Percentiles rank a stretch among this genome's conserved stretches.
Evolutionary conservation across 2,797 vertebrate genomes (phyloP).

Genomic region (Scolopax bukidnonensis): DNA sequence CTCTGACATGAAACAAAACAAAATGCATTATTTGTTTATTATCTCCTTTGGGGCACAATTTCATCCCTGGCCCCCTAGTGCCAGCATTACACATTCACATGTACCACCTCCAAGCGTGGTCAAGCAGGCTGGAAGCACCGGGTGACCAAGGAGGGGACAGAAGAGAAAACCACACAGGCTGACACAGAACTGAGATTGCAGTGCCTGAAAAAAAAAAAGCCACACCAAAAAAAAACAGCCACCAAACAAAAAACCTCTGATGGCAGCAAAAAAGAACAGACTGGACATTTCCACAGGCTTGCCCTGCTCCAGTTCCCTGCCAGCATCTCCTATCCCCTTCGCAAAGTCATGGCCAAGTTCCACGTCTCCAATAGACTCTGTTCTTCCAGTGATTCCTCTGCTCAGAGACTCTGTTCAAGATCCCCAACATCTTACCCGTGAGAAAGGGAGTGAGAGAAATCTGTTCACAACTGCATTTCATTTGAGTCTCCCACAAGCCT

Average conservation of each 20-base stretch:
- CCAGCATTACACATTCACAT: not conserved
- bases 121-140: not conserved
- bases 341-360: not conserved
- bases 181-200: not conserved
- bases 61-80: not conserved
- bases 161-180: not conserved
- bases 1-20: fast-evolving
- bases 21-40: fast-evolving
- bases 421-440: not conserved
- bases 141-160: fast-evolving
- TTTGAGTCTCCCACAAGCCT: conserved; percentile 9
- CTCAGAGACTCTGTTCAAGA: not conserved
- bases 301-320: not conserved
- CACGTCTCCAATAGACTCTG: not conserved
- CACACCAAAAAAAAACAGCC: too few relatives aligned
- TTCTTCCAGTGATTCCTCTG: not conserved
- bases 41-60: not conserved
- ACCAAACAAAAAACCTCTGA: too few relatives aligned
- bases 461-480: conserved; percentile 10
- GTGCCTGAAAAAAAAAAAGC: too few relatives aligned
- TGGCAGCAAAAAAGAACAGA: not conserved
- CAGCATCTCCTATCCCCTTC: not conserved
- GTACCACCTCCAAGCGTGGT: fast-evolving
- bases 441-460: conserved; percentile 21
- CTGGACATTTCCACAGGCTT: not conserved